A percentile compares a stretch with the other conserved stretches of the same genome.
Evolutionary conservation across 2,888 invertebrate species (phyloP).

Genomic region (Lagria hirta): DNA sequence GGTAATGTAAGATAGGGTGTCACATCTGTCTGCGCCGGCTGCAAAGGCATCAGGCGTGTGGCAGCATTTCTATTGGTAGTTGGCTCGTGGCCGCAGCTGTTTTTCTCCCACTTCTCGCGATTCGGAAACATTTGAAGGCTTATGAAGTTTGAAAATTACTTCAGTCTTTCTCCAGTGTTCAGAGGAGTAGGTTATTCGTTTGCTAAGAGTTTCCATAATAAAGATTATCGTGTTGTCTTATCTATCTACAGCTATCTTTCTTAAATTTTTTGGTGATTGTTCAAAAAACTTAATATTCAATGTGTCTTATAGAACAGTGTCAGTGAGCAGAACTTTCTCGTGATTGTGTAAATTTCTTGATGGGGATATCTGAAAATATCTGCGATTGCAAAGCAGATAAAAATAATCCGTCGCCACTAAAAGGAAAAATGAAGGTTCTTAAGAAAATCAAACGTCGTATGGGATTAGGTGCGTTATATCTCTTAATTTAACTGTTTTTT

Average conservation of each 20-base stretch:
- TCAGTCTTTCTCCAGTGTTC: constrained; percentile 28
- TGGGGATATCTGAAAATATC: constrained; percentile 51
- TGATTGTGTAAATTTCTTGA: constrained; percentile 39
- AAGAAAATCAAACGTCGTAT: constrained; percentile 88
- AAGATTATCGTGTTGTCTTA: constrained; percentile 4
- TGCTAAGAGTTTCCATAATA: neutral
- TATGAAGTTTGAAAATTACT: constrained; percentile 37
- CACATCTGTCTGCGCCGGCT: constrained; percentile 50
- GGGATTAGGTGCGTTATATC: constrained; percentile 73
- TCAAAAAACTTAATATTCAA: neutral
- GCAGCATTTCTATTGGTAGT: constrained; percentile 60
- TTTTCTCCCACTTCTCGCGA: constrained; percentile 35
- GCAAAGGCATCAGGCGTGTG: constrained; percentile 60
- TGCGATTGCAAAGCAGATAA: constrained; percentile 49
- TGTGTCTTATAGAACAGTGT: constrained; percentile 33
- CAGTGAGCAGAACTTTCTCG: constrained; percentile 29
- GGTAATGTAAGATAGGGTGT: constrained; percentile 43
- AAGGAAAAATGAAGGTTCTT: constrained; percentile 82
- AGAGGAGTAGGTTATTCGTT: constrained; percentile 9
- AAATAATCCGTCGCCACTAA: constrained; percentile 53
- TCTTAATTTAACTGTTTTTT: neutral
- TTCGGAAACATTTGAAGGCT: constrained; percentile 43
- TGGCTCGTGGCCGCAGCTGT: constrained; percentile 58
- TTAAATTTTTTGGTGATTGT: neutral
- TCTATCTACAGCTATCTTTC: constrained; percentile 4